Conservation (phyloP, 2,113 vertebrate species). For the Tonatia bakeri region DNA sequence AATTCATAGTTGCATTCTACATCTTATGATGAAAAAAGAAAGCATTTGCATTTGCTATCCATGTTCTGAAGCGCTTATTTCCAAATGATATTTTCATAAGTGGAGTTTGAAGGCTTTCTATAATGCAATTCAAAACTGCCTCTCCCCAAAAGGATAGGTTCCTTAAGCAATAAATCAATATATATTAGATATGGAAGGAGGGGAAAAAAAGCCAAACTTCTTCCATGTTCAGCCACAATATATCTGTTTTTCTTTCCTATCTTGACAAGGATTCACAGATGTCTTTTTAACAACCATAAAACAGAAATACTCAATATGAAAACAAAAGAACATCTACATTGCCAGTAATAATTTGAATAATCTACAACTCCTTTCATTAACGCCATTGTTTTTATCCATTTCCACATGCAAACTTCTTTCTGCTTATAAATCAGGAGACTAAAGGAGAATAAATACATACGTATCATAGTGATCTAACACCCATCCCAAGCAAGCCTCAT, state of each 20-base stretch:
- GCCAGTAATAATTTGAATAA: slow-evolving; percentile 73
- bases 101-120: slow-evolving; percentile 53
- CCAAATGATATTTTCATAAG: slow-evolving; percentile 51
- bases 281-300: slow-evolving; percentile 80
- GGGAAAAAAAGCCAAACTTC: slow-evolving; percentile 66
- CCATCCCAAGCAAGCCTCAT: slow-evolving; percentile 88
- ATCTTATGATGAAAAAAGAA: slow-evolving; percentile 54
- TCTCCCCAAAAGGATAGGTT: slow-evolving; percentile 28
- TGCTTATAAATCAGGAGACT: slow-evolving; percentile 83
- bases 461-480: slow-evolving; percentile 87
- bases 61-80: slow-evolving; percentile 5
- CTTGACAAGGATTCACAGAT: slow-evolving; percentile 77
- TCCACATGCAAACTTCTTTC: slow-evolving; percentile 80
- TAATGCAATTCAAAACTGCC: slow-evolving; percentile 61
- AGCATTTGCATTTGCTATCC: slow-evolving; percentile 54
- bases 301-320: slow-evolving; percentile 80
- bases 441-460: slow-evolving; percentile 83
- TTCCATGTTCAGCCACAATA: slow-evolving; percentile 71
- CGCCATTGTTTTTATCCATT: slow-evolving; percentile 71
- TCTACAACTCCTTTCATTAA: slow-evolving; percentile 75
- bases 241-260: slow-evolving; percentile 67
- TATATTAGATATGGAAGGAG: slow-evolving; percentile 42
- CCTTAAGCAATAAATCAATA: slow-evolving; percentile 67
- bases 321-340: slow-evolving; percentile 77
- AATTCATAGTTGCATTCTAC: slow-evolving; percentile 33